phyloP scores from a whole-genome alignment of 2,113 vertebrate species.

The Geococcyx californianus region DNA sequence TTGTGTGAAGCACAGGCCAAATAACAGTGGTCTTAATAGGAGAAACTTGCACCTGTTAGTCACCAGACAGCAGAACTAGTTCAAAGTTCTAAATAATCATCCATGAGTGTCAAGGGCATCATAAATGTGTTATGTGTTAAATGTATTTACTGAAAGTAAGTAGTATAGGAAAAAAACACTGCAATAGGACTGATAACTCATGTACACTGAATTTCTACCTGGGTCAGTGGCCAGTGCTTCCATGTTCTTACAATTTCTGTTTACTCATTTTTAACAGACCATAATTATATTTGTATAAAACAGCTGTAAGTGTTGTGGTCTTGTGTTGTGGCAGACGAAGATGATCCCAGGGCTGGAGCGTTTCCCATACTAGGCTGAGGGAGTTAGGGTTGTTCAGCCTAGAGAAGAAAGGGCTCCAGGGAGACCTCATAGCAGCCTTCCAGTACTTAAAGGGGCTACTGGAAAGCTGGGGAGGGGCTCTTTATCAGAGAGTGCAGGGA shows the following conservation, averaged over 20 bases:
- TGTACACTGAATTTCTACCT: not conserved
- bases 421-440: no score
- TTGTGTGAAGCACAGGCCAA: accelerated
- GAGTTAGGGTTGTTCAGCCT: no score
- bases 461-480: no score
- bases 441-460: no score
- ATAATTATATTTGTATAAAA: not conserved
- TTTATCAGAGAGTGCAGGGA: no score
- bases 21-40: not conserved
- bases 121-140: not conserved
- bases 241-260: not conserved
- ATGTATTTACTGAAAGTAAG: not conserved
- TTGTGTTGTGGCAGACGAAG: not conserved
- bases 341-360: no score
- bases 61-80: not conserved
- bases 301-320: not conserved
- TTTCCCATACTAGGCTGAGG: no score
- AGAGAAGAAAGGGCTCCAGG: no score
- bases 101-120: not conserved
- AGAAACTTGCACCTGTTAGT: not conserved
- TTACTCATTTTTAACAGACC: not conserved
- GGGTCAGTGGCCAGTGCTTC: not conserved
- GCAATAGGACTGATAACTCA: accelerated
- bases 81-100: not conserved
- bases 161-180: not conserved